phyloP scores from a whole-genome alignment of 2,113 vertebrate species.

The Phylloscopus whistleri region DNA sequence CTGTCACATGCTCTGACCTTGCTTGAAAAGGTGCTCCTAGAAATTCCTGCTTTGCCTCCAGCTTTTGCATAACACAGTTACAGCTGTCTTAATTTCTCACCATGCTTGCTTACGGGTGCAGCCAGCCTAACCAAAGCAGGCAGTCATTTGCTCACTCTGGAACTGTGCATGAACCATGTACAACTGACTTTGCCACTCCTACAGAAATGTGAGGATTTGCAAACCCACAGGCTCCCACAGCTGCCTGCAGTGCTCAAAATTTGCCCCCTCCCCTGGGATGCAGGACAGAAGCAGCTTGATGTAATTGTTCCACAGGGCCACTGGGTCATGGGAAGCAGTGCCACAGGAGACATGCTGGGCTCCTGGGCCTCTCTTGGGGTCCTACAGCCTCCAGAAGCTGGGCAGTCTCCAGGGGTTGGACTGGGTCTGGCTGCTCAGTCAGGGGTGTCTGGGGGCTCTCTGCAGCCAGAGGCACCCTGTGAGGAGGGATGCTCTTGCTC shows the following conservation, averaged over 20 bases:
- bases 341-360: not conserved
- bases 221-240: conserved; percentile 31
- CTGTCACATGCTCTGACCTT: not conserved
- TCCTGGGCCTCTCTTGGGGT: not conserved
- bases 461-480: not conserved
- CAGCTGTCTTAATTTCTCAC: not conserved
- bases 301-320: conserved; percentile 10
- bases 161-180: not conserved
- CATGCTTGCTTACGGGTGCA: not conserved
- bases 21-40: not conserved
- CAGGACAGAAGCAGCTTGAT: not conserved
- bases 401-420: not conserved
- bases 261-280: conserved; percentile 49
- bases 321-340: conserved; percentile 46
- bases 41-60: not conserved
- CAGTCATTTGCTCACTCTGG: not conserved
- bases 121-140: not conserved
- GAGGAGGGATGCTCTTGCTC: not conserved
- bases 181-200: not conserved
- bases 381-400: not conserved
- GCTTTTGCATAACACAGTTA: not conserved
- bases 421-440: not conserved
- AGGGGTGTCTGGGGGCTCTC: not conserved
- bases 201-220: not conserved
- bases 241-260: not conserved